Conservation (phyloP, 2,888 invertebrate genomes). For the Scaptomyza flava region DNA sequence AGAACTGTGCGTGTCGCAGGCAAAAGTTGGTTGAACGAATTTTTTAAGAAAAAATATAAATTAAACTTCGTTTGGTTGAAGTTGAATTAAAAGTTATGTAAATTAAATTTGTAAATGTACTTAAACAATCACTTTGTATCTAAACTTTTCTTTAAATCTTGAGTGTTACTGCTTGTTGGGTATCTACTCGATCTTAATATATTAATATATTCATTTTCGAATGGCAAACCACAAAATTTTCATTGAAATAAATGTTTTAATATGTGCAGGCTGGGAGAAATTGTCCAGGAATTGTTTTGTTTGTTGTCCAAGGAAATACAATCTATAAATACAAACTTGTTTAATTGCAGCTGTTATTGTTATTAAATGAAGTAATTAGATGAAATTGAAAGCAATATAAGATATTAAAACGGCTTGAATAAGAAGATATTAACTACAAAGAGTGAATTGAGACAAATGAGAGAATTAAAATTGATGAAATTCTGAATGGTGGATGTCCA, state of each 20-base stretch:
- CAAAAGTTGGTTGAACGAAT: background rate
- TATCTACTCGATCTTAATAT: no score
- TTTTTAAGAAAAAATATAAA: background rate
- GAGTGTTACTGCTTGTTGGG: no score
- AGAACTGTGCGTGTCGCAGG: background rate
- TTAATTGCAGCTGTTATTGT: background rate
- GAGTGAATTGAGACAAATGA: background rate
- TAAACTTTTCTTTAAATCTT: no score
- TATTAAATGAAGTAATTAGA: background rate
- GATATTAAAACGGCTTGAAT: background rate
- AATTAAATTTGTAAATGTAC: no score
- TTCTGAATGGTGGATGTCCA: background rate
- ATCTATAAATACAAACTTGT: background rate
- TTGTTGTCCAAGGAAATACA: background rate
- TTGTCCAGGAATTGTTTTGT: background rate
- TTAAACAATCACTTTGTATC: no score
- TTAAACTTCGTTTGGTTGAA: background rate
- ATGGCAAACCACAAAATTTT: background rate
- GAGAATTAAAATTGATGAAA: slow-evolving; percentile 2
- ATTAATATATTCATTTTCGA: background rate
- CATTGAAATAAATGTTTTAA: background rate
- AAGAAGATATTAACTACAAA: slow-evolving; percentile 1
- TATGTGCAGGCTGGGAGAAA: background rate
- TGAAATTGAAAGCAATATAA: background rate
- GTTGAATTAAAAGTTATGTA: background rate